Evolutionary conservation across 2,888 invertebrate genomes (phyloP), one percentile per base, ranked within the genome.

Genomic region (Drosophila basisetae): DNA sequence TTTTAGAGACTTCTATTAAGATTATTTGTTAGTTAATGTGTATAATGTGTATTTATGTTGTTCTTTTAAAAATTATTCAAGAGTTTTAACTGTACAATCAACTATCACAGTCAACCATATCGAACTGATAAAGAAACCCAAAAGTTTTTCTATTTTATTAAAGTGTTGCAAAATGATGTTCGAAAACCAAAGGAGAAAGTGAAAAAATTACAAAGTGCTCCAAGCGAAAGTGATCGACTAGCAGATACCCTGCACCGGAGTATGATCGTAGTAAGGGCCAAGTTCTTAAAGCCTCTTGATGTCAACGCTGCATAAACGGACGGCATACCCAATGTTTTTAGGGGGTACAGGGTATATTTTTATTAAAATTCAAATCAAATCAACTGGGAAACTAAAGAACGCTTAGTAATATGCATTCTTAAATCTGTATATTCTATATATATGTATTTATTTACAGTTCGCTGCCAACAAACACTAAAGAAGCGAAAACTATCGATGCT

Each of bases 21-120:
- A 49, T 61, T 64, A 68, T 65, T 63, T 33, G 35, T 49, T 68
- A 56, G 50, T 69, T 66, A 59, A 31, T 47, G 33, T 62, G 18
- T 56, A 70, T 74, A 78, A 76, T 73, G 76, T 76, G 56, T 82
- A 61, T 70, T 87, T 70, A 68, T 65, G 65, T 79, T 69, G 30
- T 52, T 30, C n/a, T 18, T 37, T 80, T 76, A 63, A 78, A 89
- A 83, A 81, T 76, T 83, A 78, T 81, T 76, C 67, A 87, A 88
- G 91, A 90, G 91, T 89, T 91, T 84, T 79, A 90, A 91, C 90
- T 91, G 90, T 91, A 90, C 90, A 90, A 90, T 92, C 92, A 92
- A 91, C 92, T 93, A 93, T 93, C 93, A 93, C 93, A 93, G 93
- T 93, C 92, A 92, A 92, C 92, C 92, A 92, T 88, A 89, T 82